These are phyloP conservation scores for Paracanthobrama guichenoti DNA, from an alignment of 2,113 vertebrate genomes.

Conservation along the genomic window DNA sequence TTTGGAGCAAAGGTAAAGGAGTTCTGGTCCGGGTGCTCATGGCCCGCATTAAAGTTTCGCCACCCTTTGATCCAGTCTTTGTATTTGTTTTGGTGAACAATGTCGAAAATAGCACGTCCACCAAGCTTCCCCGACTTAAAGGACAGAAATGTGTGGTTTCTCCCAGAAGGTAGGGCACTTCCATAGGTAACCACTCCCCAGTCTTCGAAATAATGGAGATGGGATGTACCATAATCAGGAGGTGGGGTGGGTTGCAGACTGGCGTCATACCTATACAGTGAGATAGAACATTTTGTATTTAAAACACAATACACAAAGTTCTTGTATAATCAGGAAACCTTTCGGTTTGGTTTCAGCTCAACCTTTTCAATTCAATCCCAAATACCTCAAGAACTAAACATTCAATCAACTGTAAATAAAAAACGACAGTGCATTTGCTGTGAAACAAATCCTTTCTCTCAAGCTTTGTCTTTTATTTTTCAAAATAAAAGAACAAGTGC, in stretches of 20 bases:
- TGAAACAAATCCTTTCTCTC: no score
- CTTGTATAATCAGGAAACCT: neutral
- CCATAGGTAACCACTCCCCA: conserved; percentile 98
- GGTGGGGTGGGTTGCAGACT: conserved; percentile 82
- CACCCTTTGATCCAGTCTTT: conserved; percentile 95
- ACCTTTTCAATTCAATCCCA: neutral
- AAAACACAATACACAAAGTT: neutral
- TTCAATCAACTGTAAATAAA: no score
- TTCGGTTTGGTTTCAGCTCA: neutral
- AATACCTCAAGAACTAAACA: neutral
- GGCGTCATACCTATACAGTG: conserved; percentile 86
- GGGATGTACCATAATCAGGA: conserved; percentile 83
- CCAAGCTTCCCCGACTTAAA: conserved; percentile 98
- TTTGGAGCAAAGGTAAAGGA: conserved; percentile 95
- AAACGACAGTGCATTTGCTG: no score
- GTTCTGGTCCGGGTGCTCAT: conserved; percentile 97
- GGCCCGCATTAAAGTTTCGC: conserved; percentile 96
- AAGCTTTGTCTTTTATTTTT: no score
- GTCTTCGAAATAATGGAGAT: conserved; percentile 93
- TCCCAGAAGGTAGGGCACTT: conserved; percentile 82
- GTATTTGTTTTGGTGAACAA: conserved; percentile 93
- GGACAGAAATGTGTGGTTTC: conserved; percentile 89
- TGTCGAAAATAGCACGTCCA: conserved; percentile 95
- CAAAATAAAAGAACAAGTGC: no score
- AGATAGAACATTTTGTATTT: neutral